Base-by-base conservation (phyloP, 2,797 vertebrate species). In the Rhinophrynus dorsalis region DNA sequence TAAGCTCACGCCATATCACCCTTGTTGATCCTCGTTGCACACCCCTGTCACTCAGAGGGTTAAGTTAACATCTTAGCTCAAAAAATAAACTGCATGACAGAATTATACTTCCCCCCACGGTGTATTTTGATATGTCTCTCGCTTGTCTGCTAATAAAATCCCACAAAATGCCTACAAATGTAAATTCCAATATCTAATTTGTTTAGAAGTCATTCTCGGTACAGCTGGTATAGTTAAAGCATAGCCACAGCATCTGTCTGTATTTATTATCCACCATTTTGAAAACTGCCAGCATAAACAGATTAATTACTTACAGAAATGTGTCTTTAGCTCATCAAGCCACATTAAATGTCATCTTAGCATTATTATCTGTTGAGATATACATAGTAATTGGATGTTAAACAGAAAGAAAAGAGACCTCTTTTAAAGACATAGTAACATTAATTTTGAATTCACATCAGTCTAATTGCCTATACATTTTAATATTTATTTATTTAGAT, bases 291-390 rank as follows among this genome's bases (percentile, higher is more conserved):
- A 26, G 33, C 32, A 38, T 51, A 64, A 52, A 50, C 45, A 40
- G 15, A 37, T 50, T 64, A 48, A 52, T 64, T 37, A 52, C 45
- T 51, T 42, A 20, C 29, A 20, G 47, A 3, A 17, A 51, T 51
- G 45, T 18, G 61, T 37, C 13, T 62, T 64, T 51, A 51, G 37
- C 61, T 64, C 47, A 26, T 38, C 17, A 64, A 38, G 24, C 21
- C 38, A 52, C 33, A 52, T 38, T 38, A 64, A 52, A 38, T 15
- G 60, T 50, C 21, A 48, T 63, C 29, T 33, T 37, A n/a, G 23
- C 21, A 24, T 51, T 51, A 20, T 21, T 9, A 21, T 51, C 32
- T 51, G 13, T 24, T 35, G n/a, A 13, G 1, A 38, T 27, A 37
- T 38, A 24, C 18, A 11, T n/a, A 18, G 21, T 64, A 50, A 64